phyloP scores from a whole-genome alignment of 1,140 invertebrate genomes.

The Melitaea cinxia region DNA sequence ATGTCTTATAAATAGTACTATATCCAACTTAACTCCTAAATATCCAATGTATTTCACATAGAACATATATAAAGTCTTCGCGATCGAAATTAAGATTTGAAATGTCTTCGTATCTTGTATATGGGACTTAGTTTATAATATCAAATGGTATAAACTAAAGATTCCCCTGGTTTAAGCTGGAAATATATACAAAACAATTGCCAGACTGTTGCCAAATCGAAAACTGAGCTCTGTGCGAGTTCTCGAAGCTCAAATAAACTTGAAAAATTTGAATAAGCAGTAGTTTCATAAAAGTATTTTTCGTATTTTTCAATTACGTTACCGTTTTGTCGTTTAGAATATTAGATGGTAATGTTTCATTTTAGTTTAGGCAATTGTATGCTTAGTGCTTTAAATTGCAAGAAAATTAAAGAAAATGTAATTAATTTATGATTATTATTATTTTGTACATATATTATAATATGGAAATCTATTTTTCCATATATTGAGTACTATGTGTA shows the following conservation, averaged over 20 bases:
- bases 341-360: neutral
- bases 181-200: constrained; percentile 44
- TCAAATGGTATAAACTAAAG: constrained; percentile 3
- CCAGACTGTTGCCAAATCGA: constrained; percentile 57
- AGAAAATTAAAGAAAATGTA: too few relatives aligned
- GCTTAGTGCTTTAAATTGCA: too few relatives aligned
- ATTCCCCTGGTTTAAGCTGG: constrained; percentile 28
- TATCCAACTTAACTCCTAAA: too few relatives aligned
- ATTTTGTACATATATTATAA: too few relatives aligned
- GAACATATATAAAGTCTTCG: constrained; percentile 1
- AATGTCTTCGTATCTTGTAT: neutral
- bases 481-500: too few relatives aligned
- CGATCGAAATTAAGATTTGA: constrained; percentile 2
- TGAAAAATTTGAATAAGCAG: constrained; percentile 35
- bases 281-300: constrained; percentile 30
- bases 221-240: constrained; percentile 51
- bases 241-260: constrained; percentile 25
- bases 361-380: neutral
- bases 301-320: constrained; percentile 32
- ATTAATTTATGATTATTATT: too few relatives aligned
- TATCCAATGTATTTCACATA: neutral
- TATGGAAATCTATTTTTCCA: too few relatives aligned
- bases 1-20: too few relatives aligned
- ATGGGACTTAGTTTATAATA: neutral
- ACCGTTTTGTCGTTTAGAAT: constrained; percentile 20